These are phyloP conservation scores for Kryptopterus vitreolus DNA, from an alignment of 2,797 vertebrate genomes.

Conservation along the genomic window DNA sequence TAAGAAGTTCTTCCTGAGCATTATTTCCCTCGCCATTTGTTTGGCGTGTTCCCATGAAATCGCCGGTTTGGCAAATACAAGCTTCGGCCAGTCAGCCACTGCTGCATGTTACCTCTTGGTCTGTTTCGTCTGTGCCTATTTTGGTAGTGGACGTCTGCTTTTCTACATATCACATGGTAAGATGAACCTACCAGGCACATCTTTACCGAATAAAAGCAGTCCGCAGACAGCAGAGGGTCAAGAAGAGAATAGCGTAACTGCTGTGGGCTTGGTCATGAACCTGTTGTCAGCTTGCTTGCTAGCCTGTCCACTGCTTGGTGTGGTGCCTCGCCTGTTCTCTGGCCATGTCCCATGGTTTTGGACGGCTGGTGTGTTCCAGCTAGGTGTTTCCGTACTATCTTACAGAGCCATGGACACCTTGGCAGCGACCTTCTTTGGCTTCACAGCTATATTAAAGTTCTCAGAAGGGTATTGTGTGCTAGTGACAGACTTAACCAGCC, in stretches of 20 bases:
- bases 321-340: conserved; percentile 70
- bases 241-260: conserved; percentile 50
- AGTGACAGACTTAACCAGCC: conserved; percentile 59
- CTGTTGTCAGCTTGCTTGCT: conserved; percentile 79
- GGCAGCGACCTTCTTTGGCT: conserved; percentile 78
- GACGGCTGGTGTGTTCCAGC: conserved; percentile 80
- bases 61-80: conserved; percentile 63
- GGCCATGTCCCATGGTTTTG: conserved; percentile 87
- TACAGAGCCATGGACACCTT: conserved; percentile 76
- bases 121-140: conserved; percentile 74
- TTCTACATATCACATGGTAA: conserved; percentile 65
- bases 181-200: conserved; percentile 69
- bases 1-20: conserved; percentile 66
- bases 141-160: conserved; percentile 74
- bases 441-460: conserved; percentile 78
- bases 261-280: conserved; percentile 77
- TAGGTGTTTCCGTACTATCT: conserved; percentile 75
- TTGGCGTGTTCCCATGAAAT: conserved; percentile 83
- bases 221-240: conserved; percentile 46
- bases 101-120: conserved; percentile 81
- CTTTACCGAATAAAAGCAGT: conserved; percentile 53
- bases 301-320: conserved; percentile 76
- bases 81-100: conserved; percentile 74
- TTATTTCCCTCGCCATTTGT: conserved; percentile 70
- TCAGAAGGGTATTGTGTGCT: conserved; percentile 80